Conservation (phyloP, 2,797 vertebrate genomes). For the Malacoraja senta region DNA sequence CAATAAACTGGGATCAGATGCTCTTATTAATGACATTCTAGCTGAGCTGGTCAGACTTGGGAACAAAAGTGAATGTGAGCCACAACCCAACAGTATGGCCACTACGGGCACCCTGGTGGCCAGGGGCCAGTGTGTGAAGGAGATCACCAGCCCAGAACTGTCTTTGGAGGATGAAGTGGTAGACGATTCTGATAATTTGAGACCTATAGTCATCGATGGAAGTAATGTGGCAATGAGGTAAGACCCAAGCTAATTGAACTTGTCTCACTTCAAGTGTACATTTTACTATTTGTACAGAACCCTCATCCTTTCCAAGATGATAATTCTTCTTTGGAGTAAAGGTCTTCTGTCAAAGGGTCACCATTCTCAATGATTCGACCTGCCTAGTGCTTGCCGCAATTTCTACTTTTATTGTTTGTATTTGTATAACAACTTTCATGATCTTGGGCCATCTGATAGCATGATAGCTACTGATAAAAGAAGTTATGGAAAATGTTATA, state of each 20-base stretch:
- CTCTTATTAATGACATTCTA: constrained; percentile 88
- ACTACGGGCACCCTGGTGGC: constrained; percentile 52
- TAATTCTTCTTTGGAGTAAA: neutral
- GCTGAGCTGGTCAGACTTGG: constrained; percentile 91
- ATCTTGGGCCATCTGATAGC: too few relatives aligned
- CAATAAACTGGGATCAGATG: constrained; percentile 81
- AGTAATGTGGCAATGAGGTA: constrained; percentile 97
- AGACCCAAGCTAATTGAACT: neutral
- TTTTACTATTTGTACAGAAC: too few relatives aligned
- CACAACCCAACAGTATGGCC: constrained; percentile 59
- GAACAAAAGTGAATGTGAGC: constrained; percentile 83
- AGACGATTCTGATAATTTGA: constrained; percentile 82
- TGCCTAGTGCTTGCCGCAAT: too few relatives aligned
- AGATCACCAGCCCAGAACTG: constrained; percentile 74
- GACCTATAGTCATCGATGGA: constrained; percentile 91
- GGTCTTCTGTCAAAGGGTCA: neutral
- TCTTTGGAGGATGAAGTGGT: constrained; percentile 84
- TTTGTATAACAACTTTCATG: too few relatives aligned
- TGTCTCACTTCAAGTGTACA: neutral
- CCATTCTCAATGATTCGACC: neutral
- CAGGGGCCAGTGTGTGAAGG: constrained; percentile 68
- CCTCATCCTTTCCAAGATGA: neutral
- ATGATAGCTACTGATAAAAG: too few relatives aligned
- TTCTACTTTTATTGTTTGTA: too few relatives aligned
- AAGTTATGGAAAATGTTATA: too few relatives aligned